Percentiles rank a stretch among this genome's conserved stretches.
Evolutionary conservation across 2,797 vertebrate species (phyloP).

Genomic region (Lates japonicus): DNA sequence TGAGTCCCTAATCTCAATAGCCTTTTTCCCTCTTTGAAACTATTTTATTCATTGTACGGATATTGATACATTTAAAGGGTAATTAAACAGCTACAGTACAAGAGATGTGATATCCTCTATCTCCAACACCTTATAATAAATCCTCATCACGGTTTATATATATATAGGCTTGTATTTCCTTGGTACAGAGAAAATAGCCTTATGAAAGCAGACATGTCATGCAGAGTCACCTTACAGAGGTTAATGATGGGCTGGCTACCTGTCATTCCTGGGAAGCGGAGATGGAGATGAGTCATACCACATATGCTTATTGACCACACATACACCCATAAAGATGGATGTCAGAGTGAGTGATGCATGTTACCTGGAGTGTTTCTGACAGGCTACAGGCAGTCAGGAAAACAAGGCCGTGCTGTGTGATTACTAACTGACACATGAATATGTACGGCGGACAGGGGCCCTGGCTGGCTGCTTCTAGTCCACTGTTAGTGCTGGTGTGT

Average conservation of each 20-base stretch:
- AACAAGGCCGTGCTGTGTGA: slow-evolving; percentile 78
- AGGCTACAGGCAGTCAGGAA: slow-evolving; percentile 78
- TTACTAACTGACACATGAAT: slow-evolving; percentile 83
- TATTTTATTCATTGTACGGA: slow-evolving; percentile 36
- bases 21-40: slow-evolving; percentile 25
- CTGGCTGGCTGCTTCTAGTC: slow-evolving; percentile 41
- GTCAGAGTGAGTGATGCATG: slow-evolving; percentile 80
- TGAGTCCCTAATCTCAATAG: slow-evolving; percentile 38
- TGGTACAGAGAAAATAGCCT: slow-evolving; percentile 76
- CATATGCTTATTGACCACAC: slow-evolving; percentile 66
- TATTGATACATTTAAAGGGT: slow-evolving; percentile 35
- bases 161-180: no score
- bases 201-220: slow-evolving; percentile 67
- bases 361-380: slow-evolving; percentile 82
- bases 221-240: slow-evolving; percentile 72
- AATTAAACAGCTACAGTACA: no score
- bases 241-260: slow-evolving; percentile 81
- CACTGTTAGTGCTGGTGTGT: slow-evolving; percentile 53
- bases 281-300: slow-evolving; percentile 68
- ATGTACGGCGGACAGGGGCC: slow-evolving; percentile 57
- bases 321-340: slow-evolving; percentile 45
- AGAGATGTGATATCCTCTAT: no score
- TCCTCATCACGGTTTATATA: slow-evolving; percentile 59
- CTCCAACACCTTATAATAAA: slow-evolving; percentile 50
- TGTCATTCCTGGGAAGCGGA: slow-evolving; percentile 71